Evolutionary conservation across 2,888 invertebrate species (phyloP), one percentile per base, ranked within the genome.

Genomic region (Julus scandinavius): DNA sequence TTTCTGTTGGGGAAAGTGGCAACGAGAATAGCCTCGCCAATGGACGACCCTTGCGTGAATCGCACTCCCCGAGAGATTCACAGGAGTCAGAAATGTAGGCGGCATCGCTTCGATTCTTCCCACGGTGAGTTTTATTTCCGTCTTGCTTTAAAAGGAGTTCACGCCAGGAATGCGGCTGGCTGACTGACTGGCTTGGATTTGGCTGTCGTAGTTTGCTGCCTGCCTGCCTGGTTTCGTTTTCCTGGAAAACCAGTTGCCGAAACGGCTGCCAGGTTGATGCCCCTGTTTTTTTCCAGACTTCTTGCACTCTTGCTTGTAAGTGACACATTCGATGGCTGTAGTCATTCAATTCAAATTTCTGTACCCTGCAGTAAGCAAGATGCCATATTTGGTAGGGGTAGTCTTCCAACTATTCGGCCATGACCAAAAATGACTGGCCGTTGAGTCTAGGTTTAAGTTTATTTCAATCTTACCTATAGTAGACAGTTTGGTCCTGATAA

Each of bases 1-100:
- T 80, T 13, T 80, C 80, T 29, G 13, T 7, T 15, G 80, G 80
- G 80, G 7, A 38, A 29, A 83, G 13, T 13, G 29, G n/a, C 40
- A 15, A 83, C 40, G 4, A 83, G 40, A 29, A 83, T 83, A 38
- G 40, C 40, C 83, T 80, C 83, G 83, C 20, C 29, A 2, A 84
- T 84, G 38, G 84, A 83, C 84, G 84, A 84, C 17, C 84, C 40
- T 17, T n/a, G n/a, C 63, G 20, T n/a, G 41, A 38, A 84, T 38
- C 45, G 84, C 7, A 15, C 40, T 84, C 84, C 45, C 5, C 3
- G 84, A 41, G 84, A 45, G 41, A 84, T 45, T 40, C 84, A 84
- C 45, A 45, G 84, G 84, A 41, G 84, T 84, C 84, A 84, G 84
- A 84, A 45, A 84, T 41, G 84, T 84, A 84, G 45, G 84, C 84